Conservation (phyloP, 2,113 vertebrate genomes). For the human (Homo sapiens) region DNA sequence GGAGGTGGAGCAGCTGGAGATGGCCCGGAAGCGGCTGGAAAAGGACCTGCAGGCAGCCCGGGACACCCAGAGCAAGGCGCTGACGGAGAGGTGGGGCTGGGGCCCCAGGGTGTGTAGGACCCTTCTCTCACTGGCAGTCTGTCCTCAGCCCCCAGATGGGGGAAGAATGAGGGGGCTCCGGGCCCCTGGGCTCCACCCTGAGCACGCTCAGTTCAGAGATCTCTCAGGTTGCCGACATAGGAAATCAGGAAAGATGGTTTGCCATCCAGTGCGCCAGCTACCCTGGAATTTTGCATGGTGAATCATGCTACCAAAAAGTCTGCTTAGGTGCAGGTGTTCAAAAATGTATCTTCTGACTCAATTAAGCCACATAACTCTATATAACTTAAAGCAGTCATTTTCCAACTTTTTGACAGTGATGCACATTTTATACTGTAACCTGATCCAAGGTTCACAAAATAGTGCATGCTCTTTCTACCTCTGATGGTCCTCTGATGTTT, state of each 20-base stretch:
- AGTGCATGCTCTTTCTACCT: neutral
- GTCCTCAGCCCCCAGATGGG: neutral
- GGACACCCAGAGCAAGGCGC: constrained; percentile 97
- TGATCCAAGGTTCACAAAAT: neutral
- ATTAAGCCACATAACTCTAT: neutral
- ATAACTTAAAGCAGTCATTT: neutral
- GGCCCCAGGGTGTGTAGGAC: rapidly evolving
- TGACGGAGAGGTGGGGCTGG: constrained; percentile 91
- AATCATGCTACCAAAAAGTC: neutral
- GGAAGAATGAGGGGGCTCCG: rapidly evolving
- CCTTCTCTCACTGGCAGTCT: neutral
- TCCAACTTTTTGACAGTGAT: neutral
- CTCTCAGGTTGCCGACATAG: neutral
- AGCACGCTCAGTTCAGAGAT: neutral
- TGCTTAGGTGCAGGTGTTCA: neutral
- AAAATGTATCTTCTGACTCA: neutral
- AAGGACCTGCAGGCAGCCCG: constrained; percentile 95
- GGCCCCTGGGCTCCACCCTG: rapidly evolving
- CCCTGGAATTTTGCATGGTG: neutral
- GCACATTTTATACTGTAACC: neutral
- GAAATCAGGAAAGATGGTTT: neutral
- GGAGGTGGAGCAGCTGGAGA: constrained; percentile 92
- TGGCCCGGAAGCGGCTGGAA: constrained; percentile 92
- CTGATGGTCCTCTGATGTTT: neutral
- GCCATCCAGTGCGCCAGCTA: neutral